phyloP scores from a whole-genome alignment of 2,888 invertebrate genomes.

The Agrochola litura region DNA sequence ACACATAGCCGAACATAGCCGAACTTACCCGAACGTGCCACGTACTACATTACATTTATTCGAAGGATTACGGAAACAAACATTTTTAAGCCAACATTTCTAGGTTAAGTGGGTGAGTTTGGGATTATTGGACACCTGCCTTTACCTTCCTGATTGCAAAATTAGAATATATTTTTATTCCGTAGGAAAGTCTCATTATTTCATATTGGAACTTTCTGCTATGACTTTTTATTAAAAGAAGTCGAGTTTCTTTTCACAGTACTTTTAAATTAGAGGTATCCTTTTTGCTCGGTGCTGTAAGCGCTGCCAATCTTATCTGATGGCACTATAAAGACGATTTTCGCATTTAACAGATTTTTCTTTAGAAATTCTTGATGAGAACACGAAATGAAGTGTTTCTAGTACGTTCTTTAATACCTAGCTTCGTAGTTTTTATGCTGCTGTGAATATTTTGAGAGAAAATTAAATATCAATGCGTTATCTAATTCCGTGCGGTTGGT shows the following conservation, averaged over 20 bases:
- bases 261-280: constrained; percentile 25
- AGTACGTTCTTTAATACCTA: neutral
- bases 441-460: constrained; percentile 18
- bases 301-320: constrained; percentile 32
- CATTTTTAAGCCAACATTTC: constrained; percentile 38
- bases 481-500: constrained; percentile 29
- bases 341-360: constrained; percentile 18
- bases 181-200: constrained; percentile 14
- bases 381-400: constrained; percentile 21
- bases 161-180: constrained; percentile 27
- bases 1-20: constrained; percentile 29
- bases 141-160: constrained; percentile 39
- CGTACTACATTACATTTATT: constrained; percentile 26
- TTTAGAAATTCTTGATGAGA: constrained; percentile 6
- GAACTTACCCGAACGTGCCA: constrained; percentile 35
- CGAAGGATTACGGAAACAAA: constrained; percentile 42
- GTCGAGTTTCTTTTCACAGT: constrained; percentile 3
- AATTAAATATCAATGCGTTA: constrained; percentile 3
- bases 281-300: constrained; percentile 19
- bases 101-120: constrained; percentile 33
- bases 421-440: neutral
- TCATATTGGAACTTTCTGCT: constrained; percentile 1
- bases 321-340: constrained; percentile 23
- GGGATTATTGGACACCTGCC: constrained; percentile 36
- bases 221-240: constrained; percentile 37